Percentiles rank a stretch among this genome's conserved stretches.
These are phyloP conservation scores for Uromys caudimaculatus DNA, from an alignment of 2,797 vertebrate species.

Conservation along the genomic window DNA sequence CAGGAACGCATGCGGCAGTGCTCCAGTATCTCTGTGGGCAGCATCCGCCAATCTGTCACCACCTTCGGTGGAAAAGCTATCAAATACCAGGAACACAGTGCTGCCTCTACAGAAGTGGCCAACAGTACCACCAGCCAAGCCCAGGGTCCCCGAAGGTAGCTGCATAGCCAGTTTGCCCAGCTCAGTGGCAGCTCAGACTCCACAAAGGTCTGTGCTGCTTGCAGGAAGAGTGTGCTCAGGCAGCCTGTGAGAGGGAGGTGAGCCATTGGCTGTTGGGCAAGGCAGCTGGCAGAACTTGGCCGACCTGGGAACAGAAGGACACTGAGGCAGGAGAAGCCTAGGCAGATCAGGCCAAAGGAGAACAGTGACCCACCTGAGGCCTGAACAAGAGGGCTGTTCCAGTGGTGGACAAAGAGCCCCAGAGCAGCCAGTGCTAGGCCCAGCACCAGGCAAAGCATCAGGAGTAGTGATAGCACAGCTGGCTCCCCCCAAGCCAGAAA, in stretches of 20 bases:
- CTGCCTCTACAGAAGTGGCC: background rate
- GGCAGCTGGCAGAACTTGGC: conserved; percentile 87
- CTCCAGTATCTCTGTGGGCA: conserved; percentile 80
- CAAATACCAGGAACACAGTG: conserved; percentile 74
- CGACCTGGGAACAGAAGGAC: conserved; percentile 89
- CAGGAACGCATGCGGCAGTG: conserved; percentile 87
- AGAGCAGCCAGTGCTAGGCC: conserved; percentile 80
- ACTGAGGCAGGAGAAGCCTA: conserved; percentile 88
- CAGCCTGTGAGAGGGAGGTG: conserved; percentile 87
- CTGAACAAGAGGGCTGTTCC: conserved; percentile 87
- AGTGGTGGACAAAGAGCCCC: conserved; percentile 86
- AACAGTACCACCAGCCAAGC: conserved; percentile 79
- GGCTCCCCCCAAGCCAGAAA: conserved; percentile 89
- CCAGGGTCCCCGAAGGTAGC: conserved; percentile 63
- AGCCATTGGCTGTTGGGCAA: conserved; percentile 85
- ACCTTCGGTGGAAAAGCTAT: conserved; percentile 16
- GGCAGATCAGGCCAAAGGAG: conserved; percentile 86
- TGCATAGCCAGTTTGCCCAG: conserved; percentile 82
- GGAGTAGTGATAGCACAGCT: conserved; percentile 82
- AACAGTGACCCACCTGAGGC: conserved; percentile 88
- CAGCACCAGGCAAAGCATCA: conserved; percentile 78
- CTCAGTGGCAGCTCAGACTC: conserved; percentile 88
- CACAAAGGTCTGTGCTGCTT: conserved; percentile 85
- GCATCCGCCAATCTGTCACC: background rate
- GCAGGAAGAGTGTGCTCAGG: conserved; percentile 89